phyloP scores from a whole-genome alignment of 2,113 vertebrate species.

The Pangasianodon gigas region DNA sequence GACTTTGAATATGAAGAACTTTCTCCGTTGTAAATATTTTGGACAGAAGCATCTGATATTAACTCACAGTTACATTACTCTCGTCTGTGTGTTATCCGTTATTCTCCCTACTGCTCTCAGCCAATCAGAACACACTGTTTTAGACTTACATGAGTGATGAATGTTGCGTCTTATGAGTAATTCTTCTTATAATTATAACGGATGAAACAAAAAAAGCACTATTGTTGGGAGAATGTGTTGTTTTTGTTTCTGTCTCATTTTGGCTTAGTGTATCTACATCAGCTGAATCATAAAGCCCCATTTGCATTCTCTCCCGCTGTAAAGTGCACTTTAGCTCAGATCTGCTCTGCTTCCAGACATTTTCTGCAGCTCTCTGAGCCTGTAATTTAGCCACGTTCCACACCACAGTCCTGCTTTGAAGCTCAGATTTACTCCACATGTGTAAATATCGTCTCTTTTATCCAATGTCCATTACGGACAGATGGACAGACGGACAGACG shows the following conservation, averaged over 20 bases:
- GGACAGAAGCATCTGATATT: neutral
- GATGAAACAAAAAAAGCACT: neutral
- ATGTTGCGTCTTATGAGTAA: neutral
- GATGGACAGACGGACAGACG: neutral
- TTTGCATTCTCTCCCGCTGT: neutral
- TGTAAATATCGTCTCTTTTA: neutral
- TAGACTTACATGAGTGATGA: neutral
- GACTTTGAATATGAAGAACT: neutral
- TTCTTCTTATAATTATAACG: neutral
- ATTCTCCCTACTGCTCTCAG: neutral
- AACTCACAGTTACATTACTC: neutral
- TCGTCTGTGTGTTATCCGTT: neutral
- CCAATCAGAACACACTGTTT: neutral
- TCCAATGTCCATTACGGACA: neutral
- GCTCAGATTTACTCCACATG: neutral
- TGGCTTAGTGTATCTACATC: neutral
- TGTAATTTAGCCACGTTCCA: constrained; percentile 53
- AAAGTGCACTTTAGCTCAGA: neutral
- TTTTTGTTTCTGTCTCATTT: neutral
- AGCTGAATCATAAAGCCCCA: neutral
- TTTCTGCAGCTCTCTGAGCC: constrained; percentile 26
- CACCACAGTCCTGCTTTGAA: constrained; percentile 32
- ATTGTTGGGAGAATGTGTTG: neutral
- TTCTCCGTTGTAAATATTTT: neutral
- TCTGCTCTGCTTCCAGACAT: constrained; percentile 28